Base-by-base conservation (phyloP, 37 sponge, comb jelly and placozoan species). In the Ianthella basta region DNA sequence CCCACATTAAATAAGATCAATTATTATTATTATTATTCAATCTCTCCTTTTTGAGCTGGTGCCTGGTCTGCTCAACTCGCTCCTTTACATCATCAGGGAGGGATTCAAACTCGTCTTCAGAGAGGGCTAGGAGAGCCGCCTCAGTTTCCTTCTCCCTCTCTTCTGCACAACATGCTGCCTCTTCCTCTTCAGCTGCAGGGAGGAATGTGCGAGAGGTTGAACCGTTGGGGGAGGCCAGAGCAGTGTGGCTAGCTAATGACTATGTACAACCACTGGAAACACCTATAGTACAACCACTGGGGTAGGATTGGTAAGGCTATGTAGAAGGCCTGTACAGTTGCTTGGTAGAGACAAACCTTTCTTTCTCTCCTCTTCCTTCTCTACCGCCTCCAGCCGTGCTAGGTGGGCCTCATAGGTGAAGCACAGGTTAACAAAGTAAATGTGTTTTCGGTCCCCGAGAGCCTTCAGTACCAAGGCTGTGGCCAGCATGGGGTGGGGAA, bases 71-170 rank as follows among this genome's bases (percentile, higher is more conserved):
- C 87, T 98, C 97, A 70, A 91, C 84, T 37, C 87, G 64, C 36
- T 60, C 86, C 77, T 83, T 86, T 81, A 83, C 56, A 23, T 95
- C 89, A 2, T 87, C 84, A 59, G 64, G 60, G 23, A 94, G 82
- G 16, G 88, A 88, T 55, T 98, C 97, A 85, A 92, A 94, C 81
- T 96, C 99, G 72, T 94, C 95, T 56, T 96, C 97, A n/a, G 91
- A 89, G 37, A 94, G 50, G 41, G 94, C 91, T 34, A 90, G 66
- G n/a, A 92, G 72, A 0, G 80, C 81, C 16, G 54, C 70, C 29
- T 84, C 87, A 57, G 63, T 82, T 39, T 90, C 86, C 64, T 91
- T 81, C 36, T 90, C 94, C 33, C 16, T 57, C 39, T 89, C 77
- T 69, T 78, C 86, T 8, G 41, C 64, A 21, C 67, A 60, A 39